Evolutionary conservation across 2,888 invertebrate species (phyloP), one percentile per base, ranked within the genome.

Genomic region (Panopea generosa): DNA sequence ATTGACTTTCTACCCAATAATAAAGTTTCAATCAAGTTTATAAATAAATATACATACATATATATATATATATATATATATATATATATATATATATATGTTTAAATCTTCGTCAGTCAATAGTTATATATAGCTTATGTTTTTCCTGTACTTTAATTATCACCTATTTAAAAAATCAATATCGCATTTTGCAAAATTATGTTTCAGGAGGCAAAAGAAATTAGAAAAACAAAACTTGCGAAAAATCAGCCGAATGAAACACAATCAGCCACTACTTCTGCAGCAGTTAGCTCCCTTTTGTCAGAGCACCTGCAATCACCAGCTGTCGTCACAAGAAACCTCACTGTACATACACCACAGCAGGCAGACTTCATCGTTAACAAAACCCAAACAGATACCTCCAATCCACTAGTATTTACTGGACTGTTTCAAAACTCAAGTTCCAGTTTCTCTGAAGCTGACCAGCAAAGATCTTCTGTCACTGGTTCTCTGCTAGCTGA

Each of bases 141-240:
- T n/a, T n/a, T n/a, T n/a, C n/a, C n/a, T n/a, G n/a, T n/a, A n/a
- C n/a, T n/a, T n/a, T n/a, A n/a, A n/a, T n/a, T n/a, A n/a, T n/a
- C n/a, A n/a, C n/a, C n/a, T n/a, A n/a, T n/a, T n/a, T n/a, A n/a
- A n/a, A n/a, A n/a, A n/a, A n/a, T n/a, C n/a, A n/a, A n/a, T n/a
- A n/a, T n/a, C n/a, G n/a, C n/a, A n/a, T n/a, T n/a, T n/a, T n/a
- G n/a, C n/a, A n/a, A n/a, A n/a, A n/a, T n/a, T 33, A 20, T 40
- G 38, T 63, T 73, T 9, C 65, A 87, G 87, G 87, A 87, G 74
- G 87, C 87, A 16, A 87, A 87, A 68, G 87, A 87, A 29, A 85
- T 87, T 16, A 75, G 87, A n/a, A 85, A 83, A 65, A 74, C 84
- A 14, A 83, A 79, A 45, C 53, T 73, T 20, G 66, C 74, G 4